Evolutionary conservation across 35 echinoderm and acorn worm genomes (phyloP), one percentile per base, ranked within the genome.

Genomic region (Eucidaris tribuloides): DNA sequence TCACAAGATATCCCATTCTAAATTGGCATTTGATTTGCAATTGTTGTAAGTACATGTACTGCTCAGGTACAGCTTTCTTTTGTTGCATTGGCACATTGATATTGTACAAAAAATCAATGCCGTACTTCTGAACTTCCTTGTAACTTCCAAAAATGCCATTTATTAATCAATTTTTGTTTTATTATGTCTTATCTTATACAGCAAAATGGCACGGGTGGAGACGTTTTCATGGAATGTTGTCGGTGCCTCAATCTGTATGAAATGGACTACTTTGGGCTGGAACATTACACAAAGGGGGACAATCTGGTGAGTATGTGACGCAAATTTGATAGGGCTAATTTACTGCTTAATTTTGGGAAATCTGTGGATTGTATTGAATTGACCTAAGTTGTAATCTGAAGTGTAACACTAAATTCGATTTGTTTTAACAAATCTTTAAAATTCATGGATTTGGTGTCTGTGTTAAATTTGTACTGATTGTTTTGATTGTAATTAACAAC

Each of bases 251-350:
- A 91, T 58, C 89, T 96, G 1, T 80, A 86, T 65, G 93, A 96
- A 52, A 82, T 86, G 39, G 93, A 96, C 56, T 96, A 96, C 60
- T 96, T 96, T 54, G 93, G 93, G 19, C 49, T 96, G 81, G 88
- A 96, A 85, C 91, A 91, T 80, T 91, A 88, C 76, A 82, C 82
- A 46, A 91, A 91, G 83, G 86, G 76, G 42, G 87, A 96, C 57
- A 85, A 88, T 80, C 46, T 87, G 84, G 93, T 96, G 44, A 96
- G 93, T 79, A 62, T 22, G 43, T n/a, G 32, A 56, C 62, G 3
- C 4, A 0, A 11, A 18, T 64, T 0, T 70, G 2, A n/a, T 7
- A 24, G 1, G 1, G 33, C 62, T 24, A 27, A 13, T 1, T 18
- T 15, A 27, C 0, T 14, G 13, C 62, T 28, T 27, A 20, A 35